A percentile compares a stretch with the other conserved stretches of the same genome.
Evolutionary conservation across 1,140 invertebrate species (phyloP).

Genomic region (Papilio dardanus): DNA sequence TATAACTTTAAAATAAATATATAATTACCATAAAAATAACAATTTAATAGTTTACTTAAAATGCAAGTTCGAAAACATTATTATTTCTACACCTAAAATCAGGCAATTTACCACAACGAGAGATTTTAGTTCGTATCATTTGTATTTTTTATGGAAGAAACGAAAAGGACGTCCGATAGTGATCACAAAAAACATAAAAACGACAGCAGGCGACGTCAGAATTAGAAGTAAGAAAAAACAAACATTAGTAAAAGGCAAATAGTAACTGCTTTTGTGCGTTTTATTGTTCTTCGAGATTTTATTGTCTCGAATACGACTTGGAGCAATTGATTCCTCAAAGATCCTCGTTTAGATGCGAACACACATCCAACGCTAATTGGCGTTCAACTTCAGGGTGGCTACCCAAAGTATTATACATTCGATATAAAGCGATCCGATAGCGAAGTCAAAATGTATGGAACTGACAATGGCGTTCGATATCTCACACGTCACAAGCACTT

Average conservation of each 20-base stretch:
- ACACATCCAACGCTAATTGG: slow-evolving; percentile 24
- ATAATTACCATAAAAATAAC: background rate
- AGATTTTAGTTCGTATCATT: background rate
- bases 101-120: no score
- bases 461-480: no score
- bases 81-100: background rate
- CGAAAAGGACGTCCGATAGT: slow-evolving; percentile 12
- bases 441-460: no score
- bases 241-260: slow-evolving; percentile 30
- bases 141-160: slow-evolving; percentile 1
- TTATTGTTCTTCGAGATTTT: slow-evolving; percentile 31
- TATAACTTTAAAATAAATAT: background rate
- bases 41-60: no score
- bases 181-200: slow-evolving; percentile 18
- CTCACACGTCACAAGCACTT: no score
- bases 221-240: slow-evolving; percentile 26
- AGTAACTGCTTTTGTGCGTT: slow-evolving; percentile 31
- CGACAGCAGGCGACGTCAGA: slow-evolving; percentile 26
- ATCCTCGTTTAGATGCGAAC: slow-evolving; percentile 29
- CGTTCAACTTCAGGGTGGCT: background rate
- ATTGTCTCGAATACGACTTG: slow-evolving; percentile 23
- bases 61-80: background rate
- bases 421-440: no score
- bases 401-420: no score
- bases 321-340: slow-evolving; percentile 27